phyloP scores from a whole-genome alignment of 1,140 invertebrate species.

The Saccostrea echinata region DNA sequence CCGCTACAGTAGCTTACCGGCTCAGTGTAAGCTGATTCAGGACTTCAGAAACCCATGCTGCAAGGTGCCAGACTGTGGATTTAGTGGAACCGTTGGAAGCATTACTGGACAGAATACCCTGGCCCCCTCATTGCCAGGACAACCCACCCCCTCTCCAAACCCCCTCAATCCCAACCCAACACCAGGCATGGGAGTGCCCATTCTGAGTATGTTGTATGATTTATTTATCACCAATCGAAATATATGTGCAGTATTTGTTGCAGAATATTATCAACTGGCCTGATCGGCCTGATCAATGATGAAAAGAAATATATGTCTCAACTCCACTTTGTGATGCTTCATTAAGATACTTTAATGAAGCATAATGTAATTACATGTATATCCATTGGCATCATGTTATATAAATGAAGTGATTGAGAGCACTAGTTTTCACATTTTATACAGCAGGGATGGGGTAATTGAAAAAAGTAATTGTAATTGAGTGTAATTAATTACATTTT shows the following conservation, averaged over 20 bases:
- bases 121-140: constrained; percentile 54
- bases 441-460: too few species aligned
- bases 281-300: background rate
- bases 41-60: constrained; percentile 71
- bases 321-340: background rate
- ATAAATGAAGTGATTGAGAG: too few species aligned
- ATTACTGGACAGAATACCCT: constrained; percentile 54
- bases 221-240: constrained; percentile 13
- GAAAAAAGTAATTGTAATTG: too few species aligned
- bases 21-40: constrained; percentile 65
- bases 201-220: constrained; percentile 49
- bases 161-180: constrained; percentile 36
- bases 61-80: constrained; percentile 67
- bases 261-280: background rate
- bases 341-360: background rate
- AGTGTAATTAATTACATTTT: too few species aligned
- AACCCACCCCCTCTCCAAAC: constrained; percentile 44
- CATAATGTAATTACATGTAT: too few species aligned
- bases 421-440: too few species aligned
- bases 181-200: constrained; percentile 45
- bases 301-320: background rate
- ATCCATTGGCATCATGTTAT: too few species aligned
- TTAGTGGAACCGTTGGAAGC: constrained; percentile 42
- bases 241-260: background rate
- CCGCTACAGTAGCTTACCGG: constrained; percentile 65